phyloP scores from a whole-genome alignment of 2,113 vertebrate genomes.

The Gallinago undulata region DNA sequence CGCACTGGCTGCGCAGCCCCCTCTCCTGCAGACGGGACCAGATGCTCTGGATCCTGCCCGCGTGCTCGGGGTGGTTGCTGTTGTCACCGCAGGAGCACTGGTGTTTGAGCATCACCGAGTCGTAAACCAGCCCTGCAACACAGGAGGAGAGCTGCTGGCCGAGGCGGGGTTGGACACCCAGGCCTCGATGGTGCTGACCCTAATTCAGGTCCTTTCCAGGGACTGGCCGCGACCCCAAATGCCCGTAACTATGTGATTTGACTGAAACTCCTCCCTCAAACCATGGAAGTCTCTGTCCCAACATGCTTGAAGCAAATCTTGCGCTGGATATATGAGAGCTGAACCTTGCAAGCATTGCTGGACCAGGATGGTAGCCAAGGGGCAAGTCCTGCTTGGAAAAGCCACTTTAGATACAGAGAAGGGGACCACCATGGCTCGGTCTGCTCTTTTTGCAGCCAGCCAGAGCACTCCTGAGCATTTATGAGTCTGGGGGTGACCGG shows the following conservation, averaged over 20 bases:
- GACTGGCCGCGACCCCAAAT: background rate
- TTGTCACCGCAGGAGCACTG: conserved; percentile 91
- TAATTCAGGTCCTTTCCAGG: background rate
- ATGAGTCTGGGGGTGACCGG: fast-evolving
- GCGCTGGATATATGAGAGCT: background rate
- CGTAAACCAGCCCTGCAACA: conserved; percentile 86
- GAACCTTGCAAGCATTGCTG: background rate
- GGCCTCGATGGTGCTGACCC: background rate
- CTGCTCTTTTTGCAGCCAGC: background rate
- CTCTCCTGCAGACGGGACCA: conserved; percentile 89
- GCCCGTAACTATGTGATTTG: fast-evolving
- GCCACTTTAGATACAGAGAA: background rate
- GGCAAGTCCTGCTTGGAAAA: background rate
- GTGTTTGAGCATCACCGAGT: conserved; percentile 91
- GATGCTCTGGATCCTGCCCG: conserved; percentile 89
- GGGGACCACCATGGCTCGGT: fast-evolving
- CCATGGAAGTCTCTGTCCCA: background rate
- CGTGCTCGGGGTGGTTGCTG: conserved; percentile 87
- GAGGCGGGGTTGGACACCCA: fast-evolving
- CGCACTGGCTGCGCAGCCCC: conserved; percentile 85
- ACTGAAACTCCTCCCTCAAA: background rate
- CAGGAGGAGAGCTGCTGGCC: background rate
- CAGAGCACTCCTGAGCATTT: too few relatives aligned
- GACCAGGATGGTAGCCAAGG: background rate
- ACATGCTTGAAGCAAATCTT: background rate